A percentile compares a stretch with the other conserved stretches of the same genome.
Conservation (phyloP, 1,140 invertebrate genomes). For the Procambarus clarkii region DNA sequence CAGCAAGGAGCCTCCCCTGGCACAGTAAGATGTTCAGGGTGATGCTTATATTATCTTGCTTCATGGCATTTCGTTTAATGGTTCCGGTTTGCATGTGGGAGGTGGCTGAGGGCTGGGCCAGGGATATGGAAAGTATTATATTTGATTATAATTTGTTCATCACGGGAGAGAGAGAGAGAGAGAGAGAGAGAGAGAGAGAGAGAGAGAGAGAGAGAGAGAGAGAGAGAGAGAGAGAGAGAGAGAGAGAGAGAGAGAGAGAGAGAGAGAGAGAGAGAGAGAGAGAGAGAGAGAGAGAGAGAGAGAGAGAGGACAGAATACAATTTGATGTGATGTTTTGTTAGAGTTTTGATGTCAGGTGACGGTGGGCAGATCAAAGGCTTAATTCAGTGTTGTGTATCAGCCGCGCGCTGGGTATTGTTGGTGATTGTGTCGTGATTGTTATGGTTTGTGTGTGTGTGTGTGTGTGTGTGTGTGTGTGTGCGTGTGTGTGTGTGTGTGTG, state of each 20-base stretch:
- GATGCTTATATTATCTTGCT: too few relatives aligned
- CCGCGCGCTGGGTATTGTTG: neutral
- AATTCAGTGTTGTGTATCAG: neutral
- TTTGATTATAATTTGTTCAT: too few relatives aligned
- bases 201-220: conserved; percentile 28
- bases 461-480: neutral
- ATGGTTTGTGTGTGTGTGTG: neutral
- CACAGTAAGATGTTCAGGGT: too few relatives aligned
- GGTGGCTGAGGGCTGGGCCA: too few relatives aligned
- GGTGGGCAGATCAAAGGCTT: too few relatives aligned
- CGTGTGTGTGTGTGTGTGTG: neutral
- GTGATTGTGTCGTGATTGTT: neutral
- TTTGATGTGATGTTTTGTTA: too few relatives aligned
- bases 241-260: conserved; percentile 20
- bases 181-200: conserved; percentile 26
- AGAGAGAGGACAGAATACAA: neutral
- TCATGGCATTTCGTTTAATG: too few relatives aligned
- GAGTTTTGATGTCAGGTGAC: too few relatives aligned
- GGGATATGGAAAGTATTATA: too few relatives aligned
- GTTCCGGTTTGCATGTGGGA: too few relatives aligned
- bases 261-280: conserved; percentile 1
- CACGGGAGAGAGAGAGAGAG: too few relatives aligned
- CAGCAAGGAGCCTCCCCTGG: too few relatives aligned
- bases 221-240: conserved; percentile 20
- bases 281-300: neutral